These are phyloP conservation scores for Herpetotheres cachinnans DNA, from an alignment of 2,113 vertebrate species.

Conservation along the genomic window DNA sequence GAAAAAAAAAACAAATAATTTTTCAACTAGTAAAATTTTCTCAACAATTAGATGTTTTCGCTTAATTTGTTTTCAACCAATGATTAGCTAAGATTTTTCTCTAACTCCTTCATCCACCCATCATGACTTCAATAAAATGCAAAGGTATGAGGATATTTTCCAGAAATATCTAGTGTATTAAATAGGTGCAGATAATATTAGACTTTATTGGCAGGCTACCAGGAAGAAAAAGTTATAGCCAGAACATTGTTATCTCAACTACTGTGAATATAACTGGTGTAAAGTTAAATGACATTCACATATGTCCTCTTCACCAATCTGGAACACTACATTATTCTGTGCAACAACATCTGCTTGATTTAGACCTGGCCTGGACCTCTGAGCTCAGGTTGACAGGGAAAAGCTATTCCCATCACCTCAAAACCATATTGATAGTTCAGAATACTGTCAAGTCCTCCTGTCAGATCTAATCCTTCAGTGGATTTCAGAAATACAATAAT, in stretches of 20 bases:
- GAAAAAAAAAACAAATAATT: not conserved
- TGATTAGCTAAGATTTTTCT: not conserved
- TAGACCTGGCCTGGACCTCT: not conserved
- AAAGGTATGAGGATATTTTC: not conserved
- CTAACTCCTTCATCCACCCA: not conserved
- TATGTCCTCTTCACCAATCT: not conserved
- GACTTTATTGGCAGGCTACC: not conserved
- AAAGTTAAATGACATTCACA: not conserved
- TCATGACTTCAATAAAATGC: not conserved
- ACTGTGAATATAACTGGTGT: not conserved
- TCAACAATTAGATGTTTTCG: not conserved
- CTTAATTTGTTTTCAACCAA: not conserved
- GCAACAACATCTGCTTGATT: not conserved
- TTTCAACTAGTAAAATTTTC: not conserved
- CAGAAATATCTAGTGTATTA: not conserved
- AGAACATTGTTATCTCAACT: not conserved
- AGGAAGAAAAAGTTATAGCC: not conserved
- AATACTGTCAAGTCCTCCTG: not conserved
- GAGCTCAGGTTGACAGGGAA: not conserved
- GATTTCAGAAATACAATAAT: not conserved
- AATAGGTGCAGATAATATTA: not conserved
- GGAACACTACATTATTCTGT: not conserved
- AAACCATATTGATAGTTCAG: not conserved
- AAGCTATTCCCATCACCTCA: not conserved
- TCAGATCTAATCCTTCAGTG: not conserved